Percentiles rank a stretch among this genome's conserved stretches.
Evolutionary conservation across 37 sponge, comb jelly and placozoan genomes (phyloP).

Genomic region (Tethya wilhelma): DNA sequence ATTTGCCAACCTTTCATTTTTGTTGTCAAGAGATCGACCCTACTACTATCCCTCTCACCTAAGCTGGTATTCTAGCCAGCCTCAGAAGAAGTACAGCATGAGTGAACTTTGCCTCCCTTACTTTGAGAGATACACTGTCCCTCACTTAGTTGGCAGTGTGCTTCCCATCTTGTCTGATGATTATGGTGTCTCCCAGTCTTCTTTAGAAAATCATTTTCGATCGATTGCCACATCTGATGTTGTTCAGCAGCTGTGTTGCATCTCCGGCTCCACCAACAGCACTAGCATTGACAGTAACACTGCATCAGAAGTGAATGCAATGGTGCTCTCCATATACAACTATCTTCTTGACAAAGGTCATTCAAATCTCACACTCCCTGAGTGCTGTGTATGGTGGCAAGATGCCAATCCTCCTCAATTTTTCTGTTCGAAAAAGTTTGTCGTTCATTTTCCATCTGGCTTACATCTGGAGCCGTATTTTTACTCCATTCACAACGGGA

Average conservation of each 20-base stretch:
- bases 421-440: neutral
- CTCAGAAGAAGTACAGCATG: conserved; percentile 5
- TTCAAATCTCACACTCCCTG: too few species aligned
- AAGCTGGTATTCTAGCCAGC: conserved; percentile 42
- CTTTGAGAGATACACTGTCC: neutral
- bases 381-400: conserved; percentile 48
- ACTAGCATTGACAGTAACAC: neutral
- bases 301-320: neutral
- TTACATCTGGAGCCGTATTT: conserved; percentile 9
- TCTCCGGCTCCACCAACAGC: neutral
- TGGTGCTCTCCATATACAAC: conserved; percentile 10
- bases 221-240: too few species aligned
- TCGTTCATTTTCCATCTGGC: neutral
- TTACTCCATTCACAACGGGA: neutral
- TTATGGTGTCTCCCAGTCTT: neutral
- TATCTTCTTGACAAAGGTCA: conserved; percentile 6
- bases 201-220: too few species aligned
- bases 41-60: conserved; percentile 6
- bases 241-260: too few species aligned
- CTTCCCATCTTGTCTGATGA: conserved; percentile 14
- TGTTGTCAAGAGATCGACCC: conserved; percentile 1
- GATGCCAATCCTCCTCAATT: neutral
- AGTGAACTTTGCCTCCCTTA: neutral
- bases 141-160: conserved; percentile 53
- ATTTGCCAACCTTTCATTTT: too few species aligned